Percentiles rank a stretch among this genome's conserved stretches.
Evolutionary conservation across 2,113 vertebrate genomes (phyloP).

Genomic region (Peromyscus californicus): DNA sequence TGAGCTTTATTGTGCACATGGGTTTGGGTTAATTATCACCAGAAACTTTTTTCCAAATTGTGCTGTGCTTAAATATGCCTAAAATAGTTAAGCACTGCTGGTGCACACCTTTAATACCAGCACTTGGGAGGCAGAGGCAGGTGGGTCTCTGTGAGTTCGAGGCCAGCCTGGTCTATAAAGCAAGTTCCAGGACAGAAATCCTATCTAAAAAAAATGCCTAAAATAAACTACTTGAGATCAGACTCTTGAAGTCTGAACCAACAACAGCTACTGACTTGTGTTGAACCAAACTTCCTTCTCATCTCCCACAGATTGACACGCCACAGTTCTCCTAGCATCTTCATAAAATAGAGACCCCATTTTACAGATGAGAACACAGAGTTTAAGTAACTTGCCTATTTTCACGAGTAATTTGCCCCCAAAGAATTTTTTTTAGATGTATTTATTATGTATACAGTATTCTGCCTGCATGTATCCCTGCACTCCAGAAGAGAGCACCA

Average conservation of each 20-base stretch:
- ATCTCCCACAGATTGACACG: not conserved
- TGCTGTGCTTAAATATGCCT: not conserved
- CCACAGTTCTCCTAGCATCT: not conserved
- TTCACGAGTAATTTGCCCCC: not conserved
- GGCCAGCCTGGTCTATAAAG: not conserved
- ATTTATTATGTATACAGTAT: too few relatives aligned
- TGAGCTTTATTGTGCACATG: not conserved
- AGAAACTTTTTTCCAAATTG: not conserved
- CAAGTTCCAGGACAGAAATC: not conserved
- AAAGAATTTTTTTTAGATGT: not conserved
- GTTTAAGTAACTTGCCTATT: conserved; percentile 22
- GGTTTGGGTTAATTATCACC: not conserved
- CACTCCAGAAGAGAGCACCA: too few relatives aligned
- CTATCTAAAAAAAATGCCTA: not conserved
- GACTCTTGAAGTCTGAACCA: not conserved
- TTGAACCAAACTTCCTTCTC: not conserved
- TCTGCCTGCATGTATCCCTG: too few relatives aligned
- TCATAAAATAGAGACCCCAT: conserved; percentile 13
- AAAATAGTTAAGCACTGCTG: not conserved
- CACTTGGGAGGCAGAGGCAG: not conserved
- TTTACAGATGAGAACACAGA: conserved; percentile 23
- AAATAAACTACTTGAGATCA: not conserved
- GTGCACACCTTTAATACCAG: not conserved
- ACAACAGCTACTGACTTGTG: not conserved
- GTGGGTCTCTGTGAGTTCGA: not conserved